Evolutionary conservation across 2,113 vertebrate species (phyloP).

Genomic region (Apteryx owenii): DNA sequence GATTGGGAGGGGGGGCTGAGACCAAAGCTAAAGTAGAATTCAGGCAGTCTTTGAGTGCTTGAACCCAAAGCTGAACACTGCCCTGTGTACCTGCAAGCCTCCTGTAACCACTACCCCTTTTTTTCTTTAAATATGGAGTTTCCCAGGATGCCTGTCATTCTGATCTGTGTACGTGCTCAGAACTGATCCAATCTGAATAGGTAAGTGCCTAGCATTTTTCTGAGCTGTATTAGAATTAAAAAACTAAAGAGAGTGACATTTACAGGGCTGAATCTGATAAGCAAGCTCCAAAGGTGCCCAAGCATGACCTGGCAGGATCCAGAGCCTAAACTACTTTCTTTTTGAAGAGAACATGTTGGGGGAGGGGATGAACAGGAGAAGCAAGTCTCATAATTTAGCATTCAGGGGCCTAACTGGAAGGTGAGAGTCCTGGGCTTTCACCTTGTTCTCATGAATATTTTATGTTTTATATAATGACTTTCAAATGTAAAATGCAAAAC

Average conservation of each 20-base stretch:
- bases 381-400: neutral
- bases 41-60: neutral
- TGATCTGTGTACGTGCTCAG: no score
- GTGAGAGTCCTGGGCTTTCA: constrained; percentile 1
- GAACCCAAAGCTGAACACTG: neutral
- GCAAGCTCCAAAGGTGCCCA: neutral
- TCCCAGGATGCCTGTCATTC: no score
- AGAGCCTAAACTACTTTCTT: neutral
- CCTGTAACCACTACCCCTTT: neutral
- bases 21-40: neutral
- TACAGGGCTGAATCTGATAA: neutral
- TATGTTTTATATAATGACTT: constrained; percentile 15
- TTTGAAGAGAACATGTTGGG: neutral
- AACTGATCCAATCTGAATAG: no score
- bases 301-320: neutral
- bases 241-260: neutral
- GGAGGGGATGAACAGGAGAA: neutral
- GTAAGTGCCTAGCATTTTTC: neutral
- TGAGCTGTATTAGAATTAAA: neutral
- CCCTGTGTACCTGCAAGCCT: no score
- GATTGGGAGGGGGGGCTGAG: neutral
- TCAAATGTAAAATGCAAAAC: constrained; percentile 20
- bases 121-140: no score
- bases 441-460: constrained; percentile 30
- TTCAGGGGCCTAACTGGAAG: neutral